phyloP scores from a whole-genome alignment of 2,113 vertebrate species.

The Forbesichthys agassizii region DNA sequence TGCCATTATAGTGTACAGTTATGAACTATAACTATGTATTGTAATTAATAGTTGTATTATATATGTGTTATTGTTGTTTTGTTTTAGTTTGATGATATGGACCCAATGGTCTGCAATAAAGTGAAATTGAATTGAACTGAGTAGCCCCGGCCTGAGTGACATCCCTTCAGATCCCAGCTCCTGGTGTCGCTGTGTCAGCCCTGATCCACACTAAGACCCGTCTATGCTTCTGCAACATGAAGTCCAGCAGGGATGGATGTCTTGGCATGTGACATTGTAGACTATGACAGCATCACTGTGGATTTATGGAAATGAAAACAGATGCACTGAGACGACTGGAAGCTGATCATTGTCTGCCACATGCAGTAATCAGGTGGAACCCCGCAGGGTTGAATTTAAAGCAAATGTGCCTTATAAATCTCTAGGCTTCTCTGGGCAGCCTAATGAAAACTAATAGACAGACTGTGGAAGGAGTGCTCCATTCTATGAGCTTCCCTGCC shows the following conservation, averaged over 20 bases:
- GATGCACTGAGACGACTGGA: constrained; percentile 58
- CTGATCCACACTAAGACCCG: constrained; percentile 51
- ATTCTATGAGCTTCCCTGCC: constrained; percentile 65
- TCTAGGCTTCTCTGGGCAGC: constrained; percentile 60
- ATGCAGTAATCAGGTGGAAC: constrained; percentile 70
- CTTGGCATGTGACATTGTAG: constrained; percentile 62
- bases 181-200: constrained; percentile 60
- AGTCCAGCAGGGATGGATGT: constrained; percentile 60
- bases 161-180: constrained; percentile 46
- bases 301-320: constrained; percentile 73
- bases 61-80: no score
- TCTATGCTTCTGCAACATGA: constrained; percentile 21
- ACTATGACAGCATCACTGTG: constrained; percentile 57
- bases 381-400: constrained; percentile 74
- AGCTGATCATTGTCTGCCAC: constrained; percentile 70
- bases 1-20: no score
- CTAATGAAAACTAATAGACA: constrained; percentile 81
- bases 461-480: constrained; percentile 66
- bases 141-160: constrained; percentile 16
- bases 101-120: no score
- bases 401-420: constrained; percentile 78
- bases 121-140: no score
- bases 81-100: no score
- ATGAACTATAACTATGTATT: no score
- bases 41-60: no score